These are phyloP conservation scores for Graphium colonna DNA, from an alignment of 2,888 invertebrate genomes.

Conservation along the genomic window DNA sequence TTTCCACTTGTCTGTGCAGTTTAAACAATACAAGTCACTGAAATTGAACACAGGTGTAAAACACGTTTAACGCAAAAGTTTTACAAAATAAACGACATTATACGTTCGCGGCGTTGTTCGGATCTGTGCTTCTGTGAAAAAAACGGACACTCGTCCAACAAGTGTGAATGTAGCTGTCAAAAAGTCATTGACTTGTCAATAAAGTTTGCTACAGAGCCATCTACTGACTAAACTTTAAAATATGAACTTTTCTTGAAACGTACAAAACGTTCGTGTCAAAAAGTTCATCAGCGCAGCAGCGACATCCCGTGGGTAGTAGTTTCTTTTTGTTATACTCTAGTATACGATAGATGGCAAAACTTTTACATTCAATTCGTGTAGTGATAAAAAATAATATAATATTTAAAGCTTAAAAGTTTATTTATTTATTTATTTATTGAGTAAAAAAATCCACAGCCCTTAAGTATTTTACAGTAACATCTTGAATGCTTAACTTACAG, in stretches of 20 bases:
- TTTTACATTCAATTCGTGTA: too few relatives aligned
- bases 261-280: too few relatives aligned
- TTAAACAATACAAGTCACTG: neutral
- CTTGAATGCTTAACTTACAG: too few relatives aligned
- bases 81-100: conserved; percentile 15
- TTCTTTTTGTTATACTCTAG: neutral
- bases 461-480: too few relatives aligned
- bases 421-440: too few relatives aligned
- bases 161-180: conserved; percentile 28
- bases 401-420: neutral
- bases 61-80: conserved; percentile 19
- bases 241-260: neutral
- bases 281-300: too few relatives aligned
- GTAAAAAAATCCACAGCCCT: too few relatives aligned
- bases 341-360: conserved; percentile 8
- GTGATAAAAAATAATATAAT: too few relatives aligned
- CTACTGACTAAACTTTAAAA: conserved; percentile 22
- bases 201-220: conserved; percentile 27
- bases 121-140: conserved; percentile 16
- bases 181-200: conserved; percentile 33
- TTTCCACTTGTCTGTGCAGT: conserved; percentile 3
- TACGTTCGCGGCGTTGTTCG: conserved; percentile 26
- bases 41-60: conserved; percentile 18
- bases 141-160: conserved; percentile 28
- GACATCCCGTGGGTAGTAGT: conserved; percentile 2